phyloP scores from a whole-genome alignment of 2,113 vertebrate genomes.

The Glareola pratincola region DNA sequence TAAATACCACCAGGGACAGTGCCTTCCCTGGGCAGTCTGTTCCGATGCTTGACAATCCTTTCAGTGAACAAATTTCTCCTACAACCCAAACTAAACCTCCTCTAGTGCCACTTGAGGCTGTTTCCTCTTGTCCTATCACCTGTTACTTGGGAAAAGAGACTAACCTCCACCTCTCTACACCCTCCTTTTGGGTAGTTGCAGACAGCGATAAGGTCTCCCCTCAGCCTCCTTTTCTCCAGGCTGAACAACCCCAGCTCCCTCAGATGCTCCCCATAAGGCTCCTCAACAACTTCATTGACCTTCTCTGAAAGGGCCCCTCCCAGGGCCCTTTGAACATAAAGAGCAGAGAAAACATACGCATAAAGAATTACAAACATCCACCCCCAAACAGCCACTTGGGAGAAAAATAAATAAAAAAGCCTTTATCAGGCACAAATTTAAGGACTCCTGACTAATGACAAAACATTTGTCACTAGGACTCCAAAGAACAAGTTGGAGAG shows the following conservation, averaged over 20 bases:
- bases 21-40: background rate
- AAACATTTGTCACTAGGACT: background rate
- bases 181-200: background rate
- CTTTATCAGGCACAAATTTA: background rate
- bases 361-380: background rate
- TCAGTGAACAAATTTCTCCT: background rate
- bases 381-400: background rate
- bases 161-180: background rate
- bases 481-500: fast-evolving
- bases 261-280: background rate
- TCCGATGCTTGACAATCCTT: background rate
- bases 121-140: background rate
- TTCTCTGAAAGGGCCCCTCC: background rate
- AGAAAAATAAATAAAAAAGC: background rate
- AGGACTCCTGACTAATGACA: background rate
- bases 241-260: background rate
- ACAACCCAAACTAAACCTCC: background rate
- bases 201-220: background rate
- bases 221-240: background rate
- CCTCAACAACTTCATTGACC: background rate
- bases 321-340: background rate
- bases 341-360: background rate
- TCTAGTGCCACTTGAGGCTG: background rate
- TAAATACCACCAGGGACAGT: background rate
- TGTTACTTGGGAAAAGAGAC: background rate